Percentiles rank a stretch among this genome's conserved stretches.
Evolutionary conservation across 1,140 invertebrate genomes (phyloP).

Genomic region (Delia radicum): DNA sequence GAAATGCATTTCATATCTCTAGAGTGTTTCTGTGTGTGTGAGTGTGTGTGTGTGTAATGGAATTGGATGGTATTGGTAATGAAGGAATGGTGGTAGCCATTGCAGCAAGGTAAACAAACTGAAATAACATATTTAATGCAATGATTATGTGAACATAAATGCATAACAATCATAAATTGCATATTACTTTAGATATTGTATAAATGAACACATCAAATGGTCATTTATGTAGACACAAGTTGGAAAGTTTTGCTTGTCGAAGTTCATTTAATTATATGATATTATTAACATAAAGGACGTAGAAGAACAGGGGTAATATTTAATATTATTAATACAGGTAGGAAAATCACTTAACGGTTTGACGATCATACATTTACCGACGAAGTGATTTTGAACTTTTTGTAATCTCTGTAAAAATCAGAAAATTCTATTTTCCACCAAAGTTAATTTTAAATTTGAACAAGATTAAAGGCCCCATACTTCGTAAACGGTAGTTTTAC

Average conservation of each 20-base stretch:
- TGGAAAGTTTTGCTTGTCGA: neutral
- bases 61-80: neutral
- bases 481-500: too few species aligned
- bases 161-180: slow-evolving; percentile 16
- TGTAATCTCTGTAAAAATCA: too few species aligned
- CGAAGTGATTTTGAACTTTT: too few species aligned
- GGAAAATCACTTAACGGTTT: too few species aligned
- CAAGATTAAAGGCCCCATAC: too few species aligned
- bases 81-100: neutral
- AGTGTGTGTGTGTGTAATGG: neutral
- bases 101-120: slow-evolving; percentile 7
- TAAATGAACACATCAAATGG: neutral
- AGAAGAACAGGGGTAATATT: neutral
- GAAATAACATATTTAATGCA: slow-evolving; percentile 8
- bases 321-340: too few species aligned
- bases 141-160: slow-evolving; percentile 13
- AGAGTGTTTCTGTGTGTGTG: neutral
- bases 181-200: neutral
- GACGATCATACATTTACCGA: too few species aligned
- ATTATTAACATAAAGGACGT: neutral
- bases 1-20: neutral
- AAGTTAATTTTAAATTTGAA: too few species aligned
- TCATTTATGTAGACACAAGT: neutral
- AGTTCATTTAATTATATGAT: neutral
- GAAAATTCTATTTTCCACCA: too few species aligned